Evolutionary conservation across 2,797 vertebrate genomes (phyloP), one percentile per base, ranked within the genome.

Genomic region (Alexandromys oeconomus): DNA sequence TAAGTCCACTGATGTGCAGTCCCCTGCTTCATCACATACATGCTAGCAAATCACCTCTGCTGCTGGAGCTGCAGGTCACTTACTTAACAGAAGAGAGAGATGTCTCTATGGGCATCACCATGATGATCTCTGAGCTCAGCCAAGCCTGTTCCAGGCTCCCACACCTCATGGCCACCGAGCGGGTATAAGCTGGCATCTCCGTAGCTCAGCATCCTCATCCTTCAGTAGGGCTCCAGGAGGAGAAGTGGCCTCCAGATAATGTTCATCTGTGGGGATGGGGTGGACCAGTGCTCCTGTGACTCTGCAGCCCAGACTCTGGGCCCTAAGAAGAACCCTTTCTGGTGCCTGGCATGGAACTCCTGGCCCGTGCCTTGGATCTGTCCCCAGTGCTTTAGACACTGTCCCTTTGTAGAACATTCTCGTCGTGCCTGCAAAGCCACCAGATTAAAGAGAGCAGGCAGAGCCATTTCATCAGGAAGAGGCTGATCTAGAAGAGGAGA

Each of bases 21-120:
- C 63, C 76, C 40, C 84, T 2, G 6, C 1, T 0, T 10, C 15
- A 7, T 79, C 51, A 86, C 2, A 1, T 7, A 13, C 8, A 0
- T n/a, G 31, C 40, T 7, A 15, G 34, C n/a, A 31, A 34, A 34
- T 1, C 0, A 17, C 29, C 78, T 88, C 40, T 63, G 19, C 31
- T 12, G 21, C 40, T 0, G 51, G 46, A 89, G 31, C 69, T 82
- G 4, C 48, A 27, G 57, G 61, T 46, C 61, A 65, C 17, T 40
- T 51, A 21, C 15, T 34, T 12, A 77, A 6, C 3, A n/a, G 29
- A 9, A 0, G 5, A 87, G 54, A 63, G 19, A 81, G 4, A 37
- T 5, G 2, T 29, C 40, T 29, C 92, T 2, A 0, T 0, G 40
- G 37, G 34, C 7, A 25, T n/a, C 8, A 14, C 14, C 0, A 1